phyloP scores from a whole-genome alignment of 2,113 vertebrate genomes.

The Hypomesus transpacificus region DNA sequence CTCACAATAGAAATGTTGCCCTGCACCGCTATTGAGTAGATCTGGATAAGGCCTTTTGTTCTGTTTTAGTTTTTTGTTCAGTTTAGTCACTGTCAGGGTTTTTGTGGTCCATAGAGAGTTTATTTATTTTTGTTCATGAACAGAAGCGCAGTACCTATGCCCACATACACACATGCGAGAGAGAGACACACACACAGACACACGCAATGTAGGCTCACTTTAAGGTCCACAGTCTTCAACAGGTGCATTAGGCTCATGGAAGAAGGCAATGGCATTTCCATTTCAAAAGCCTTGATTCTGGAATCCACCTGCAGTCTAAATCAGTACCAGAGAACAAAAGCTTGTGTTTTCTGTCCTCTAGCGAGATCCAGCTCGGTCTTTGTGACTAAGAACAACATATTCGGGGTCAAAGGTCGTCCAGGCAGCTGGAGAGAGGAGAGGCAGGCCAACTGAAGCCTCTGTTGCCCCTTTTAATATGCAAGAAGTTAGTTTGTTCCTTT shows the following conservation, averaged over 20 bases:
- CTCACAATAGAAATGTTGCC: too few species aligned
- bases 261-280: constrained; percentile 53
- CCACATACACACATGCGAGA: constrained; percentile 3
- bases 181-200: constrained; percentile 25
- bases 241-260: constrained; percentile 37
- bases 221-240: constrained; percentile 42
- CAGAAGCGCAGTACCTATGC: not conserved
- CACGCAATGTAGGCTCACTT: constrained; percentile 14
- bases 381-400: constrained; percentile 21
- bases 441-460: constrained; percentile 33
- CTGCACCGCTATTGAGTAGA: not conserved
- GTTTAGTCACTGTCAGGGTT: not conserved
- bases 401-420: constrained; percentile 37
- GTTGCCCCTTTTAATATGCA: constrained; percentile 56
- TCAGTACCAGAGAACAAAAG: constrained; percentile 47
- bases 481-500: constrained; percentile 52
- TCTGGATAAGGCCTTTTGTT: not conserved
- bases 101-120: constrained; percentile 1
- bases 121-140: not conserved
- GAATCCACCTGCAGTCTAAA: constrained; percentile 28
- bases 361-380: not conserved
- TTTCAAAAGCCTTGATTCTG: constrained; percentile 52
- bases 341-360: constrained; percentile 4
- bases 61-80: not conserved
- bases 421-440: constrained; percentile 7